These are phyloP conservation scores for Ornithorhynchus anatinus DNA, from an alignment of 2,113 vertebrate genomes.

Conservation along the genomic window DNA sequence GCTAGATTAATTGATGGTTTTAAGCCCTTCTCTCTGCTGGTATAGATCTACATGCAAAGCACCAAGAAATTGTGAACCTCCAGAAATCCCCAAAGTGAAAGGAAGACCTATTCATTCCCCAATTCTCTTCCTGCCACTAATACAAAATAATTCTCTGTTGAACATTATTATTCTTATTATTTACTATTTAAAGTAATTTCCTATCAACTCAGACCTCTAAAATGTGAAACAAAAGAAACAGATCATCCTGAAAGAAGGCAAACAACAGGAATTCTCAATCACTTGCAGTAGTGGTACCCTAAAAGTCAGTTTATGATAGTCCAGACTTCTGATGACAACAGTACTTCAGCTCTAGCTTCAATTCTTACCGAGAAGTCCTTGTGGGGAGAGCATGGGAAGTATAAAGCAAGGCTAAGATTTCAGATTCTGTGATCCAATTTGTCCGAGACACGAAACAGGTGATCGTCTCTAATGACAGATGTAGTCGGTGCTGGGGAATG, in stretches of 20 bases:
- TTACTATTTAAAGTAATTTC: neutral
- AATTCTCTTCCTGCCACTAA: neutral
- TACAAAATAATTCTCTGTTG: neutral
- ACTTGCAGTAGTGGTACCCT: neutral
- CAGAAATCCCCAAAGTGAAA: neutral
- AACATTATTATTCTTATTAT: neutral
- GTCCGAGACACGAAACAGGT: neutral
- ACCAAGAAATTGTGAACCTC: neutral
- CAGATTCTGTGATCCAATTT: neutral
- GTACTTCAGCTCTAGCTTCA: conserved; percentile 30
- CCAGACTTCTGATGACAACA: neutral
- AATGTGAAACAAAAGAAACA: neutral
- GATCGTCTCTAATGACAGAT: neutral
- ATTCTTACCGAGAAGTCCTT: neutral
- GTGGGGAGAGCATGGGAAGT: conserved; percentile 4
- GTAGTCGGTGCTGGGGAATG: neutral
- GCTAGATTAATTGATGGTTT: neutral
- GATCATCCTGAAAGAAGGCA: neutral
- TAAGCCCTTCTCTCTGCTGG: neutral
- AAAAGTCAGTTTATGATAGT: neutral
- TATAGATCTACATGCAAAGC: neutral
- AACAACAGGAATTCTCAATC: neutral
- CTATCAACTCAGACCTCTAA: neutral
- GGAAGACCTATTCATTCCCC: neutral
- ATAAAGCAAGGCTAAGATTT: conserved; percentile 4